Evolutionary conservation across 2,797 vertebrate species (phyloP), one percentile per base, ranked within the genome.

Genomic region (Anguilla megastoma): DNA sequence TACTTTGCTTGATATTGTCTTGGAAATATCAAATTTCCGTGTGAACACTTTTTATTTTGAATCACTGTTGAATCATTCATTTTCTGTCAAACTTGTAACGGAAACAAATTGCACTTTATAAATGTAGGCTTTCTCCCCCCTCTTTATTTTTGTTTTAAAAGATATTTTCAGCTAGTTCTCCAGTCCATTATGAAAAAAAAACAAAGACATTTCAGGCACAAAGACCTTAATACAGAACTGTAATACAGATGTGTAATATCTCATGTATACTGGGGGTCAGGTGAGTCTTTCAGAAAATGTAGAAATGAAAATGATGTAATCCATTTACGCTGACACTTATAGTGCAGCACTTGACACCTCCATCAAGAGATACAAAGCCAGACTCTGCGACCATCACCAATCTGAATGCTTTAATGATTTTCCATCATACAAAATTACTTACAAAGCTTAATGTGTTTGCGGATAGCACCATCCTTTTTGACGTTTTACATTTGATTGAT

Each of bases 381-480:
- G 83, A 45, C 56, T 86, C 45, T 69, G 86, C 30, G 85, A 86
- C 69, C 83, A 63, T 27, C 56, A 18, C 66, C 45, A 54, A 85
- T 30, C 54, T 33, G 85, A 87, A 84, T 85, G 48, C 10, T 24
- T n/a, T 82, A n/a, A 33, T 69, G 33, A 87, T 71, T 87, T 89
- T 84, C 82, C 84, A 85, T 88, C 66, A 84, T 27, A 27, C 16
- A n/a, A 88, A 89, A 74, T 36, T 33, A 84, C 89, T 85, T 89
- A 79, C 79, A 83, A 90, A 87, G 86, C 82, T 87, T 85, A 87
- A 88, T 88, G 86, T 88, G 80, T 87, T 88, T 86, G 54, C 36
- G 88, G 52, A 88, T 76, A n/a, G 85, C 52, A 63, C 66, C 83
- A 76, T 90, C 88, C 36, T 89, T 89, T 36, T 84, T 83, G 36